phyloP scores from a whole-genome alignment of 2,797 vertebrate species.

The Denticeps clupeoides region DNA sequence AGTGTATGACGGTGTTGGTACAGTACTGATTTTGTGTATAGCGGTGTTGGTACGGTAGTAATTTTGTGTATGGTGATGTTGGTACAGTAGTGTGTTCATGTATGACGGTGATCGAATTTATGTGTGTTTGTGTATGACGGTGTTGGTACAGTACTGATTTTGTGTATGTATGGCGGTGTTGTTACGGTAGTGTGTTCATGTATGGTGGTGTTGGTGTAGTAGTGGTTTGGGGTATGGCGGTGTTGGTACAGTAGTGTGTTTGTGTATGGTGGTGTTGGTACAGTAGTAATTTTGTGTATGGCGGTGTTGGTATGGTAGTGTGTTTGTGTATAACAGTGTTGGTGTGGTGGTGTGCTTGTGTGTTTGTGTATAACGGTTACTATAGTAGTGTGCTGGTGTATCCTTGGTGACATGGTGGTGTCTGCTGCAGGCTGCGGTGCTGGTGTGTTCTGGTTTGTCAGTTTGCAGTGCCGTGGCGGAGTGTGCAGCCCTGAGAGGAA shows the following conservation, averaged over 20 bases:
- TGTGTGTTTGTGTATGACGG: conserved; percentile 1
- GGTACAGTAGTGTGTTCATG: neutral
- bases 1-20: neutral
- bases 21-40: no score
- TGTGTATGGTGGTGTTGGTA: neutral
- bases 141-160: conserved; percentile 3
- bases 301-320: neutral
- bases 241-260: neutral
- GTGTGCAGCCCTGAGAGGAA: conserved; percentile 58
- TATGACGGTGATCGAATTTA: neutral
- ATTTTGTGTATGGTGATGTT: neutral
- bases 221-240: neutral
- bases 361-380: no score
- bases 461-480: conserved; percentile 52
- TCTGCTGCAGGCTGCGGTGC: conserved; percentile 1
- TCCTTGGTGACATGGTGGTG: no score
- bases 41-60: neutral
- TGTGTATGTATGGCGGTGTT: neutral
- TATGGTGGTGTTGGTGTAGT: neutral
- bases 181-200: neutral
- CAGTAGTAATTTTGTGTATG: neutral
- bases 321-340: neutral
- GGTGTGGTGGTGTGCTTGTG: neutral
- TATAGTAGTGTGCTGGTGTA: no score
- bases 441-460: conserved; percentile 39